phyloP scores from a whole-genome alignment of 2,797 vertebrate species.

The Tauraco hartlaubi region DNA sequence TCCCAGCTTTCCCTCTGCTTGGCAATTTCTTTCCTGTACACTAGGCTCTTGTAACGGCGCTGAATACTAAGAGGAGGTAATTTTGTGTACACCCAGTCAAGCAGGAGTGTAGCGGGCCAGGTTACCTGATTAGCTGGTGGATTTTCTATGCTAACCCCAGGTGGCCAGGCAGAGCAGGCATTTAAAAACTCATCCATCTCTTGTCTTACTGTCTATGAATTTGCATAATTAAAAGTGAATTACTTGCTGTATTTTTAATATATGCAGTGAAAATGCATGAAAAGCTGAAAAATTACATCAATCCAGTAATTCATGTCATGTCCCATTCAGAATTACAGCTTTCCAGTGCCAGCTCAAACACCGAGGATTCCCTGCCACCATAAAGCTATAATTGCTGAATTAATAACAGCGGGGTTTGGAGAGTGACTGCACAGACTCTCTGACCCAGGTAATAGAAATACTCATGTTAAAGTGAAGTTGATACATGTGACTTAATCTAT shows the following conservation, averaged over 20 bases:
- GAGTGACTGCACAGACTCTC: conserved; percentile 11
- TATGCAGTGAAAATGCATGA: conserved; percentile 22
- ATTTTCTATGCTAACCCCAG: conserved; percentile 9
- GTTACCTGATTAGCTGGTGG: conserved; percentile 12
- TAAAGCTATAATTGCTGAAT: conserved; percentile 67
- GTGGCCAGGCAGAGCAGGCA: conserved; percentile 20
- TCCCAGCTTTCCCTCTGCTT: neutral
- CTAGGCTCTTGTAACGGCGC: neutral
- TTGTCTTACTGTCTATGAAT: conserved; percentile 38
- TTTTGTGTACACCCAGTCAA: neutral
- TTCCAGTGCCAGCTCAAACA: conserved; percentile 45
- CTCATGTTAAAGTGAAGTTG: conserved; percentile 46
- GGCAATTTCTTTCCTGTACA: neutral
- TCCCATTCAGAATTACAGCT: conserved; percentile 68
- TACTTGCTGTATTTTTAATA: conserved; percentile 52
- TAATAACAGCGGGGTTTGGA: conserved; percentile 36
- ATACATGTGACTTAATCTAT: conserved; percentile 28
- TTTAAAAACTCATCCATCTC: conserved; percentile 60
- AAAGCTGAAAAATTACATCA: conserved; percentile 64
- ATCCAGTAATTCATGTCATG: conserved; percentile 66
- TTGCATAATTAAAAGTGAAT: conserved; percentile 70
- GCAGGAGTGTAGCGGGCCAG: neutral
- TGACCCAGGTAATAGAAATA: conserved; percentile 58
- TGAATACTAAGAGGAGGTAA: neutral
- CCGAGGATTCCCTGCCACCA: neutral